Base-by-base conservation (phyloP, 2,113 vertebrate species). In the Corydoras sp. region DNA sequence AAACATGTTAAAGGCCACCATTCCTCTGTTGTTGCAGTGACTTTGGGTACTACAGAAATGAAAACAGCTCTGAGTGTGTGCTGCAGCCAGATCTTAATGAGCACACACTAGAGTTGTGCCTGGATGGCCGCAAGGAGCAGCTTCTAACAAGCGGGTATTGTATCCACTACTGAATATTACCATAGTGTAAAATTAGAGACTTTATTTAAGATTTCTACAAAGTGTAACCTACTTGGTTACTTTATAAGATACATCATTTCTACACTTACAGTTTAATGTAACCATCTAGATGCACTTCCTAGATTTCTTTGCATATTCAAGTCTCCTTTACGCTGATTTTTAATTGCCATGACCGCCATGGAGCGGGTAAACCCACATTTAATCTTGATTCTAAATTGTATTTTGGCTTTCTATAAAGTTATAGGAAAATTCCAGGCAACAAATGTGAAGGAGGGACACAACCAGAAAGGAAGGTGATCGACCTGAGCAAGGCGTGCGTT, bases 361-460 rank as follows among this genome's bases (percentile, higher is more conserved):
- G 7, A 43, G 35, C 2, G 35, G 9, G 8, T 14, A 3, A 9
- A 10, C 15, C n/a, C 12, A 15, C 7, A 10, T 14, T 54, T 9
- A 53, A 53, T 1, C 51, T 53, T 13, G 12, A 3, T 51, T 51
- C 4, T 13, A 3, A 2, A 29, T n/a, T 10, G 18, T 29, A 4
- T 7, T 48, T 1, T 59, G 71, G 0, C 49, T 10, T 67, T 4
- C 51, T 12, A 30, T 31, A 6, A 59, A 97, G 96, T 18, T 98
- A 98, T 78, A 89, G 96, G 76, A 97, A 95, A 77, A 93, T 97
- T 82, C 94, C 95, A 0, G 95, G 96, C 54, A 92, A 97, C 76
- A 88, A 82, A 67, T 98, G 96, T 78, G 76, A 86, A 1, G 94
- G 89, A 4, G 96, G 96, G 2, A 86, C 88, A 58, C 89, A 86